Percentiles rank a stretch among this genome's conserved stretches.
phyloP scores from a whole-genome alignment of 2,113 vertebrate species.

The Vicugna pacos region DNA sequence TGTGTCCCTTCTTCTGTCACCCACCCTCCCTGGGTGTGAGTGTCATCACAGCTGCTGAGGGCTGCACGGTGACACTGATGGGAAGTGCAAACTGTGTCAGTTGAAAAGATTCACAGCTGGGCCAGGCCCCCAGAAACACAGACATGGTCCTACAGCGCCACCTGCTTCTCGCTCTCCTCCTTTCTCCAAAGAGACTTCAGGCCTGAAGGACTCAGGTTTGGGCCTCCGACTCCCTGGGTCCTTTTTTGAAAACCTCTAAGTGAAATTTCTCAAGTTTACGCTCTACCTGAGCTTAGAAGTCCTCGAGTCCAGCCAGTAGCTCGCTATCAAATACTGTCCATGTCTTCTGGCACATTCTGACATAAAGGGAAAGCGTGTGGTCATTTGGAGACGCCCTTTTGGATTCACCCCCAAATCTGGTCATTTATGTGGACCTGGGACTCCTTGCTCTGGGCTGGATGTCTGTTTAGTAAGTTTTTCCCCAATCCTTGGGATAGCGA shows the following conservation, averaged over 20 bases:
- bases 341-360: not conserved
- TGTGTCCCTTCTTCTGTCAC: not conserved
- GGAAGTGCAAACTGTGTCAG: not conserved
- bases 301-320: too few relatives aligned
- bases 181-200: not conserved
- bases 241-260: too few relatives aligned
- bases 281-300: too few relatives aligned
- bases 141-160: too few relatives aligned
- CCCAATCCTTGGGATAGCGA: too few relatives aligned
- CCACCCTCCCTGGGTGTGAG: not conserved
- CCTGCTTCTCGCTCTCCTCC: not conserved
- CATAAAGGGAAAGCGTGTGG: too few relatives aligned
- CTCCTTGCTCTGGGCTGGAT: too few relatives aligned
- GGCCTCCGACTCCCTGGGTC: not conserved
- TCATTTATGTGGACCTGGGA: too few relatives aligned
- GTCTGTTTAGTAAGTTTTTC: too few relatives aligned
- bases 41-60: not conserved
- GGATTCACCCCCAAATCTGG: not conserved
- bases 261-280: too few relatives aligned
- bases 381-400: not conserved
- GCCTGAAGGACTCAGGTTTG: not conserved
- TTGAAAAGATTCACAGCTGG: not conserved
- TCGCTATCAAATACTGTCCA: too few relatives aligned
- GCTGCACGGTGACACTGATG: not conserved
- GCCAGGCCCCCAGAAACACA: not conserved